Evolutionary conservation across 1,140 invertebrate genomes (phyloP).

Genomic region (Cotesia typhae): DNA sequence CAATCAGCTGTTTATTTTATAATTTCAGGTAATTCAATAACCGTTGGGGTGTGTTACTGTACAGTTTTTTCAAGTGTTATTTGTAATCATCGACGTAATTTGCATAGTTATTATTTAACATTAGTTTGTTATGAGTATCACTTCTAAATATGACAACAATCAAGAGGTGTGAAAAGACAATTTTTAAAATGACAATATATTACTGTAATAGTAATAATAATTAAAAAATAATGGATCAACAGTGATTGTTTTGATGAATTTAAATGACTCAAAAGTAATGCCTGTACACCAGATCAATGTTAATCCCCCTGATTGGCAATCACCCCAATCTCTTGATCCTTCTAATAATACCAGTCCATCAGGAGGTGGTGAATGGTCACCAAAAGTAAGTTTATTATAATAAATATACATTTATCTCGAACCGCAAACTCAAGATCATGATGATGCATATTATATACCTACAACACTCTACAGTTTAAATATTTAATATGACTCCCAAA

Average conservation of each 20-base stretch:
- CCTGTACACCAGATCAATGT: conserved; percentile 61
- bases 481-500: conserved; percentile 28
- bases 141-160: conserved; percentile 5
- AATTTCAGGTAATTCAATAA: conserved; percentile 1
- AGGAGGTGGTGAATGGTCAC: conserved; percentile 55
- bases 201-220: too few relatives aligned
- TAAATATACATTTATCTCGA: not conserved
- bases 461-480: not conserved
- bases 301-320: conserved; percentile 59
- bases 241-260: conserved; percentile 44
- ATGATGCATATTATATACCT: not conserved
- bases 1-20: not conserved
- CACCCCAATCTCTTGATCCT: conserved; percentile 50
- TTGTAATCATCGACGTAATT: not conserved
- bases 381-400: conserved; percentile 45
- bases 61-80: not conserved
- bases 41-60: not conserved
- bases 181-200: not conserved
- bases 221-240: conserved; percentile 26
- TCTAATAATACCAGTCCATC: conserved; percentile 52
- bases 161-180: conserved; percentile 4
- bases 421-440: not conserved
- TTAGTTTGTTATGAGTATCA: too few relatives aligned
- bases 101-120: not conserved
- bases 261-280: conserved; percentile 53